Conservation (phyloP, 2,797 vertebrate genomes). For the Argyrosomus regius region DNA sequence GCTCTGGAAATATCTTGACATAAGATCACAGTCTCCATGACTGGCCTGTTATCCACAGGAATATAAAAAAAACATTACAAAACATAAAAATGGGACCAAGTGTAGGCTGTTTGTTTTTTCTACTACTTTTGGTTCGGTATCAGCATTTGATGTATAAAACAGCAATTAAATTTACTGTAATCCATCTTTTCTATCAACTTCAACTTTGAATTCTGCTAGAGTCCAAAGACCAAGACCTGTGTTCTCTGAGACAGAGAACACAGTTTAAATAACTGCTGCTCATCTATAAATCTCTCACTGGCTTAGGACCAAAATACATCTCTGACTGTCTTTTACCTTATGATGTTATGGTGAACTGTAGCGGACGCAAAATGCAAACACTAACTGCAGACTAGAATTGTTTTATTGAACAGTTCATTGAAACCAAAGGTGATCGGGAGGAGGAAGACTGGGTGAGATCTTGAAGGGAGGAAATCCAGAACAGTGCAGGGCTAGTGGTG, state of each 20-base stretch:
- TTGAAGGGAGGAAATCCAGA: too few species aligned
- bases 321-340: background rate
- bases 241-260: background rate
- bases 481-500: too few species aligned
- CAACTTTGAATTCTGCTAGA: background rate
- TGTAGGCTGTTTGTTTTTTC: background rate
- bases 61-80: conserved; percentile 38
- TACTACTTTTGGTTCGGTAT: background rate
- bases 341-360: background rate
- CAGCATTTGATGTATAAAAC: background rate
- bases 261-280: conserved; percentile 5
- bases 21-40: conserved; percentile 49
- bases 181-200: background rate
- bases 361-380: too few species aligned
- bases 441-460: too few species aligned
- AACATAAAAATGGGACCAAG: conserved; percentile 12
- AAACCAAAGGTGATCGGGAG: too few species aligned
- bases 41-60: conserved; percentile 49
- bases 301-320: background rate
- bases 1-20: conserved; percentile 59
- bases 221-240: background rate
- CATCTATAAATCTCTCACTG: background rate
- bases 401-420: too few species aligned
- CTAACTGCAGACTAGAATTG: too few species aligned
- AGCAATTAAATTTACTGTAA: background rate